These are phyloP conservation scores for Herminia tarsipennalis DNA, from an alignment of 2,888 invertebrate genomes.

Conservation along the genomic window DNA sequence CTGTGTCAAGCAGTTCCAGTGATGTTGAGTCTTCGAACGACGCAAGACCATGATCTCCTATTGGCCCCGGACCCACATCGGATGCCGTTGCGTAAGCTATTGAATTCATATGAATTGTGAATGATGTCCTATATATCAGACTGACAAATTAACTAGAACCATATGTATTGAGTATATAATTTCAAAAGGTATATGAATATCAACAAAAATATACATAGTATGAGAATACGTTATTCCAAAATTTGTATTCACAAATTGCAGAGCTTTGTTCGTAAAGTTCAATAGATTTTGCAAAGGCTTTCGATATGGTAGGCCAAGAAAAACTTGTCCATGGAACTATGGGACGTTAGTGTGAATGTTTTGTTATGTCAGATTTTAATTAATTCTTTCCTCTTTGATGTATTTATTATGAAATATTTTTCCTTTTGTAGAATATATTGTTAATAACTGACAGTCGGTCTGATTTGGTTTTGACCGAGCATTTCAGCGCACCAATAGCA, in stretches of 20 bases:
- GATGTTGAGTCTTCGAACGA: conserved; percentile 82
- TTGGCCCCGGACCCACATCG: background rate
- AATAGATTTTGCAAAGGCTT: conserved; percentile 9
- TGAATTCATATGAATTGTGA: background rate
- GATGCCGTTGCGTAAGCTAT: conserved; percentile 7
- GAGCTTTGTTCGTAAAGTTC: background rate
- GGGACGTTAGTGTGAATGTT: conserved; percentile 27
- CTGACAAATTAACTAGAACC: background rate
- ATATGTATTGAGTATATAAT: too few species aligned
- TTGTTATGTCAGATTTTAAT: conserved; percentile 40
- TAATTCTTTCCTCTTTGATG: conserved; percentile 17
- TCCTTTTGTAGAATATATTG: conserved; percentile 15
- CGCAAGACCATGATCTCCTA: conserved; percentile 71
- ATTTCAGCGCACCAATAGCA: too few species aligned
- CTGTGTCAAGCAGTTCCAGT: conserved; percentile 77
- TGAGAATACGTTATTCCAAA: too few species aligned
- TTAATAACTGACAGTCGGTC: too few species aligned
- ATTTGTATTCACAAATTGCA: too few species aligned
- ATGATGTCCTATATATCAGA: conserved; percentile 3
- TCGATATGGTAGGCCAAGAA: conserved; percentile 6
- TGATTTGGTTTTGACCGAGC: too few species aligned
- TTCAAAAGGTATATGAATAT: too few species aligned
- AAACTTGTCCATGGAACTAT: conserved; percentile 21
- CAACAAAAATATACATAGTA: too few species aligned
- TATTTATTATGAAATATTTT: conserved; percentile 30